Evolutionary conservation across 1,140 invertebrate species (phyloP), one percentile per base, ranked within the genome.

Genomic region (Limonius californicus): DNA sequence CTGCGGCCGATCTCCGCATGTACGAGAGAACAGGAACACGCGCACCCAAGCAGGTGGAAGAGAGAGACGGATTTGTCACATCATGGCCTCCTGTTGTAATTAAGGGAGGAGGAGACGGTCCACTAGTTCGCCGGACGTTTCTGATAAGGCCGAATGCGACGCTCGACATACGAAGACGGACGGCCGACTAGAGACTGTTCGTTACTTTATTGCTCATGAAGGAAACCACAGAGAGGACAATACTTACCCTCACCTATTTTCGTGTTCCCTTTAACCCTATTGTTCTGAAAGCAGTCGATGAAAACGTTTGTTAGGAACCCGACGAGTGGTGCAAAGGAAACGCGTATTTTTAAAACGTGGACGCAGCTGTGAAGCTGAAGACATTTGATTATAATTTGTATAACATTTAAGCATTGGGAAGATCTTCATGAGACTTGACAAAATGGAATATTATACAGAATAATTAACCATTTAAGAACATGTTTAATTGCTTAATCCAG

Each of bases 71-170:
- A 30, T 39, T 16, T 39, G 58, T 58, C 57, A 45, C 39, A 43
- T 45, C 35, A 59, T 47, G 43, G 43, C 58, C 58, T 53, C 47
- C 58, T 50, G 58, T 50, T 59, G 58, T 59, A 59, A 59, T 59
- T 59, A 59, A 59, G 58, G 58, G 58, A 23, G 47, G 43, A 50
- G 21, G 45, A 50, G 43, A 18, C 18, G 58, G 45, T 42, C 16
- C 27, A 19, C 20, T 57, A 30, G 55, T 18, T 19, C 18, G 27
- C 54, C 27, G 54, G 54, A 55, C 54, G 54, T 55, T 55, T 55
- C 54, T 50, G 45, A 50, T 50, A 50, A 50, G 45, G n/a, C 45
- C 20, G 20, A 50, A 50, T 50, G 16, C 45, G 45, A 50, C 45
- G 45, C 45, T 50, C 16, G 45, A 50, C 45, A 50, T 50, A 50